A percentile compares a stretch with the other conserved stretches of the same genome.
Evolutionary conservation across 2,888 invertebrate species (phyloP).

Genomic region (Litoditis marina): DNA sequence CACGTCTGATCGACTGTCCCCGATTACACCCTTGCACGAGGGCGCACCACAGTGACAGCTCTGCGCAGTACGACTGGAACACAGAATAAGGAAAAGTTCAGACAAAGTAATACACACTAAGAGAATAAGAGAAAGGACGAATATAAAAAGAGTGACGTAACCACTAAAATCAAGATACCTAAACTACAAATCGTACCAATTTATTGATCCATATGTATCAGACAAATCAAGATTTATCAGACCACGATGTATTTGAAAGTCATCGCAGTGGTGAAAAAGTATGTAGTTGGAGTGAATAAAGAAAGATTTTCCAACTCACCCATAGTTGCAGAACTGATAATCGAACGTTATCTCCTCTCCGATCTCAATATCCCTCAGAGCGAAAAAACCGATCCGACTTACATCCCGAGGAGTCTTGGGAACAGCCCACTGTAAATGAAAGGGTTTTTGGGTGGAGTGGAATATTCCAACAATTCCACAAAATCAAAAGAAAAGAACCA

Average conservation of each 20-base stretch:
- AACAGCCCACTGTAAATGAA: slow-evolving; percentile 27
- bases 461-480: too few relatives aligned
- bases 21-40: slow-evolving; percentile 91
- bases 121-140: too few relatives aligned
- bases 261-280: too few relatives aligned
- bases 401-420: slow-evolving; percentile 33
- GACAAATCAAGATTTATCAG: not conserved
- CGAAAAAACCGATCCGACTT: slow-evolving; percentile 83
- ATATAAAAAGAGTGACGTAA: too few relatives aligned
- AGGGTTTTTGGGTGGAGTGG: not conserved
- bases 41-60: slow-evolving; percentile 86
- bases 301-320: slow-evolving; percentile 69
- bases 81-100: too few relatives aligned
- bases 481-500: not conserved
- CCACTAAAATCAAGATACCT: too few relatives aligned
- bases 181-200: slow-evolving; percentile 43
- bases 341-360: slow-evolving; percentile 98
- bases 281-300: not conserved
- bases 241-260: too few relatives aligned
- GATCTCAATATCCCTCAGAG: slow-evolving; percentile 75
- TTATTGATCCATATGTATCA: not conserved
- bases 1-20: too few relatives aligned
- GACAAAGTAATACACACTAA: too few relatives aligned
- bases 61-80: slow-evolving; percentile 83
- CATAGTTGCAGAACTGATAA: slow-evolving; percentile 94